Evolutionary conservation across 2,113 vertebrate genomes (phyloP).

Genomic region (Peromyscus maniculatus): DNA sequence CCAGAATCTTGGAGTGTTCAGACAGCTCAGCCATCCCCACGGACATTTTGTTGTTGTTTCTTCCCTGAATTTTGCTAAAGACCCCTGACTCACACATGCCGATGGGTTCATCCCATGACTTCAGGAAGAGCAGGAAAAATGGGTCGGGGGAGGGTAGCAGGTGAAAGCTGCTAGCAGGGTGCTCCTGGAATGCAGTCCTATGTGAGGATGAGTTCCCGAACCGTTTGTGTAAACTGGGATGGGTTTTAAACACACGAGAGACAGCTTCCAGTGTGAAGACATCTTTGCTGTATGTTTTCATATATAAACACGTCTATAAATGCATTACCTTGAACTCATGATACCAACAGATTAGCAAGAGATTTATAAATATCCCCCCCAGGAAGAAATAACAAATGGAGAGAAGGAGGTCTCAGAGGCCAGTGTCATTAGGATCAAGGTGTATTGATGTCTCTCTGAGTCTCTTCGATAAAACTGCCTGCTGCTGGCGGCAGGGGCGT

Average conservation of each 20-base stretch:
- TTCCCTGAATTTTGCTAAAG: neutral
- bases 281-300: neutral
- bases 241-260: slow-evolving; percentile 16
- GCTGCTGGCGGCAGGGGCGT: neutral
- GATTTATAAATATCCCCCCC: neutral
- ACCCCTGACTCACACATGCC: neutral
- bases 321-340: neutral
- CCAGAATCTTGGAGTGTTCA: neutral
- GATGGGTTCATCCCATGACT: neutral
- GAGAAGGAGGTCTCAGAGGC: slow-evolving; percentile 3
- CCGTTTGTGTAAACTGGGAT: neutral
- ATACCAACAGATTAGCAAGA: neutral
- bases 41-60: neutral
- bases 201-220: neutral
- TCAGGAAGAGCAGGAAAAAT: slow-evolving; percentile 11
- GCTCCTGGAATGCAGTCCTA: neutral
- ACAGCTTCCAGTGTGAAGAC: slow-evolving; percentile 14
- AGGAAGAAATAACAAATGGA: neutral
- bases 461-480: slow-evolving; percentile 57
- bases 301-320: neutral
- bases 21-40: neutral
- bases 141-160: neutral
- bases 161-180: neutral
- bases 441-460: slow-evolving; percentile 59
- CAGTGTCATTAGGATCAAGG: slow-evolving; percentile 58